Evolutionary conservation across 2,888 invertebrate species (phyloP), one percentile per base, ranked within the genome.

Genomic region (Trissolcus brochymenae): DNA sequence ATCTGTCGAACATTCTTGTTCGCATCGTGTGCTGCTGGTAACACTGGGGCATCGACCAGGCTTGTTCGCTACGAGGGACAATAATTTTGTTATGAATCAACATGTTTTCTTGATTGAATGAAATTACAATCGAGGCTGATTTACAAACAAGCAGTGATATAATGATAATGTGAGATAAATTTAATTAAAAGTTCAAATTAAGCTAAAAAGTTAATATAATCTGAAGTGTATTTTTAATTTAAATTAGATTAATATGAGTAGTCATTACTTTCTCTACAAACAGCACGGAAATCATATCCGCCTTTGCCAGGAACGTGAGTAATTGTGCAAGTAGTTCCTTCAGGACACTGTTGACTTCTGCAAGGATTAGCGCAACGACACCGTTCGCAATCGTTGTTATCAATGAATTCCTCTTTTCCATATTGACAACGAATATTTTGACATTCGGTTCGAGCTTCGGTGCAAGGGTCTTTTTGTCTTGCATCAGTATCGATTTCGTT

Each of bases 311-410:
- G 82, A 6, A 82, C 83, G 3, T 86, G 72, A 7, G 83, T 85
- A n/a, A 94, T 92, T 6, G 93, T 92, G 87, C 97, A 97, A 80
- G 92, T 92, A 66, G 93, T 91, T 16, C 91, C 93, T 9, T 91
- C 90, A 0, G 91, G 90, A 83, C 96, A 96, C 7, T 85, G 78
- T 64, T 91, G 88, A 7, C 87, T 87, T 41, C 91, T 90, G 85
- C 97, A 97, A 0, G 96, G 96, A 89, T 96, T 93, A 59, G 92
- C 90, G 83, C 95, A 95, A 40, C 91, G 90, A 88, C 96, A 97
- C 43, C 92, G 91, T 78, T 92, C 92, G 88, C 96, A 96, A 50
- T 93, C 92, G 51, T 91, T 86, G 61, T 89, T 83, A 84, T 92
- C 93, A 0, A 92, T 90, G 79, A 90, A 92, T 19, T 93, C 92